These are phyloP conservation scores for Panonychus citri DNA, from an alignment of 1,140 invertebrate genomes.

Conservation along the genomic window DNA sequence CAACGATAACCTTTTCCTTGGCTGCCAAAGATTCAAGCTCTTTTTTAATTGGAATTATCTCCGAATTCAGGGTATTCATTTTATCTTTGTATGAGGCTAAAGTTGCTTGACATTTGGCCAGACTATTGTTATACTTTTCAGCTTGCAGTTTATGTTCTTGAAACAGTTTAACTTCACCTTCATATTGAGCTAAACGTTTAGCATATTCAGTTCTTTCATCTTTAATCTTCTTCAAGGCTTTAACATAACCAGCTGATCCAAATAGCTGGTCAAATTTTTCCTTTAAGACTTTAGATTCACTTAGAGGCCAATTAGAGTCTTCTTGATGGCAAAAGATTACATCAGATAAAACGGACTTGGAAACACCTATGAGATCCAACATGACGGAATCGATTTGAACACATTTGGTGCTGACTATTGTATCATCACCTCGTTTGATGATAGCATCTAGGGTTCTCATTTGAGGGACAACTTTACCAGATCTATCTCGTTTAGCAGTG, in stretches of 20 bases:
- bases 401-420: conserved; percentile 34
- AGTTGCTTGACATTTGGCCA: conserved; percentile 34
- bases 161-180: conserved; percentile 16
- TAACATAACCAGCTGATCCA: conserved; percentile 75
- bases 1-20: conserved; percentile 25
- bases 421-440: conserved; percentile 25
- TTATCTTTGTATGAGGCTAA: conserved; percentile 30
- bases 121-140: conserved; percentile 26
- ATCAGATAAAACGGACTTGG: conserved; percentile 78
- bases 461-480: conserved; percentile 19
- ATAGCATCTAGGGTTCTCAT: conserved; percentile 46
- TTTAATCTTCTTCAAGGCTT: conserved; percentile 56
- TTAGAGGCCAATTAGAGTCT: conserved; percentile 84
- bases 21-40: conserved; percentile 26
- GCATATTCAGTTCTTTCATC: conserved; percentile 39
- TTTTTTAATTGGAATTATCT: conserved; percentile 2
- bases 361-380: conserved; percentile 47
- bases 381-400: conserved; percentile 43
- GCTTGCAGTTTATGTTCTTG: conserved; percentile 30
- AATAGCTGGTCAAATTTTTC: conserved; percentile 95
- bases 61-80: conserved; percentile 20
- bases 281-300: conserved; percentile 79
- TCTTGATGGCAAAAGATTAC: conserved; percentile 99
- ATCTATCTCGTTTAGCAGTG: conserved; percentile 31
- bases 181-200: background rate